Conservation (phyloP, 1,140 invertebrate species). For the Venustaconcha ellipsiformis region DNA sequence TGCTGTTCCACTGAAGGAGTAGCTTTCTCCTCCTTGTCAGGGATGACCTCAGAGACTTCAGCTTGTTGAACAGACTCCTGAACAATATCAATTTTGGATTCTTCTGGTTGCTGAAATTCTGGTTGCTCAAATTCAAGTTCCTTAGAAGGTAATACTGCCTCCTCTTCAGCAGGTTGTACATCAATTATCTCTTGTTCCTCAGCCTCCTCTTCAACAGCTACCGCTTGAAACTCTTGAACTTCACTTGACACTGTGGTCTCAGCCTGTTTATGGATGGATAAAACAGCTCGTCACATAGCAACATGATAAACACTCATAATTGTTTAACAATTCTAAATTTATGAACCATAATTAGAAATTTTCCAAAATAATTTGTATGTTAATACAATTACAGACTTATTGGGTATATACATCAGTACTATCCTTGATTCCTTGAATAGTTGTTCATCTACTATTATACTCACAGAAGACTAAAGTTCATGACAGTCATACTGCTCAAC, state of each 20-base stretch:
- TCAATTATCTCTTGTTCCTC: constrained; percentile 18
- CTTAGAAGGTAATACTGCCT: constrained; percentile 21
- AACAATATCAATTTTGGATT: constrained; percentile 36
- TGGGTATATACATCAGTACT: too few relatives aligned
- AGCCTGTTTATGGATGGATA: not conserved
- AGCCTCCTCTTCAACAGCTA: not conserved
- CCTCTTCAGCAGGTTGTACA: constrained; percentile 11
- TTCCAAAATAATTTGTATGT: too few relatives aligned
- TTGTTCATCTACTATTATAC: too few relatives aligned
- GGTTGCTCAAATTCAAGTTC: constrained; percentile 38
- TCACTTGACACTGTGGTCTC: constrained; percentile 28
- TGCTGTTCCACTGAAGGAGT: constrained; percentile 14
- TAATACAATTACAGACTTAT: too few relatives aligned
- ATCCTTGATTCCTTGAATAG: too few relatives aligned
- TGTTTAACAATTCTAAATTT: too few relatives aligned
- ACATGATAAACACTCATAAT: too few relatives aligned
- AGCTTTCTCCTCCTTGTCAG: constrained; percentile 14
- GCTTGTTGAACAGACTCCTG: constrained; percentile 37
- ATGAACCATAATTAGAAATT: too few relatives aligned
- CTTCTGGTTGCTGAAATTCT: constrained; percentile 27
- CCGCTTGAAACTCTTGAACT: constrained; percentile 19
- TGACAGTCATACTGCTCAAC: too few relatives aligned
- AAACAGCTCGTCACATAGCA: too few relatives aligned
- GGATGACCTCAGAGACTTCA: constrained; percentile 24
- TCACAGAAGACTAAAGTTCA: too few relatives aligned